These are phyloP conservation scores for Prorops nasuta DNA, from an alignment of 1,140 invertebrate species.

Conservation along the genomic window DNA sequence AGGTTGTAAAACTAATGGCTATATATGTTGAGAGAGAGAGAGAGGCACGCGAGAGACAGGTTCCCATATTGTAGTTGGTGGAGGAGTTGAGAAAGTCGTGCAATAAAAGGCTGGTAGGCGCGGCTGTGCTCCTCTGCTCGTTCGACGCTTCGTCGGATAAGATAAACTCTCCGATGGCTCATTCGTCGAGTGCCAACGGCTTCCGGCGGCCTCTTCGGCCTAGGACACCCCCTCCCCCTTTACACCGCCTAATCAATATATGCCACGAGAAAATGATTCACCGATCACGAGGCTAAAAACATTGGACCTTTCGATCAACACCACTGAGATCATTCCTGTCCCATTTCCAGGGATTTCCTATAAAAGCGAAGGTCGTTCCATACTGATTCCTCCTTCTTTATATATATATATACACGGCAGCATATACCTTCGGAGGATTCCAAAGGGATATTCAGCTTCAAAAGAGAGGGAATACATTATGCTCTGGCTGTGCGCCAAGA, in stretches of 20 bases:
- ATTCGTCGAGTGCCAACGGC: conserved; percentile 25
- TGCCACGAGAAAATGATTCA: no score
- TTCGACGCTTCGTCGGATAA: conserved; percentile 31
- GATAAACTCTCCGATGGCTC: conserved; percentile 28
- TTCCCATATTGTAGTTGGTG: conserved; percentile 24
- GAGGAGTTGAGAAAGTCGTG: conserved; percentile 17
- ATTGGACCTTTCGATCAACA: no score
- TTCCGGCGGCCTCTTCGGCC: no score
- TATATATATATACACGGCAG: conserved; percentile 1
- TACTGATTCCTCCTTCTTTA: no score
- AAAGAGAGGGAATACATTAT: conserved; percentile 40
- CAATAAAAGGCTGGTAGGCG: conserved; percentile 25
- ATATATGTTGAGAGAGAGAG: no score
- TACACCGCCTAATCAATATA: no score
- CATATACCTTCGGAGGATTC: conserved; percentile 1
- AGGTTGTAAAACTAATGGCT: no score
- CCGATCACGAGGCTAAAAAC: no score
- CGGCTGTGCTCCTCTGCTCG: conserved; percentile 21
- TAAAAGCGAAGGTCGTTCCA: no score
- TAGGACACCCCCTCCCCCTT: no score
- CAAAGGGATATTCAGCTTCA: conserved; percentile 12
- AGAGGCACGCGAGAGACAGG: conserved; percentile 8
- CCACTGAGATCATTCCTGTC: no score
- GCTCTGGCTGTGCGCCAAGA: conserved; percentile 32
- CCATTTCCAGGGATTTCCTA: no score